A percentile compares a stretch with the other conserved stretches of the same genome.
Evolutionary conservation across 1,140 invertebrate species (phyloP).

Genomic region (Pseudoatta argentina): DNA sequence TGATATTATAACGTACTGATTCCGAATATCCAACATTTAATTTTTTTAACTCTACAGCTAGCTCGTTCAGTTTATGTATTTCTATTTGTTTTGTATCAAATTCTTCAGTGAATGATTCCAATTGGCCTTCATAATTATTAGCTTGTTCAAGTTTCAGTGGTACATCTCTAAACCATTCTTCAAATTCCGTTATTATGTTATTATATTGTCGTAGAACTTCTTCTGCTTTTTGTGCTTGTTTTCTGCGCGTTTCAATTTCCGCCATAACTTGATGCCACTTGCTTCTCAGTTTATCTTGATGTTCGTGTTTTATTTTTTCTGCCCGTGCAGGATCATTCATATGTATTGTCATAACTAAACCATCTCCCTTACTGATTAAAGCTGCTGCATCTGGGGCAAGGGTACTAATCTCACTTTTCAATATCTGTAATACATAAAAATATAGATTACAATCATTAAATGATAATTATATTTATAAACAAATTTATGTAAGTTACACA

Average conservation of each 20-base stretch:
- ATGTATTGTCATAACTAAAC: conserved; percentile 90
- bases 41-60: conserved; percentile 85
- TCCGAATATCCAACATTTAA: conserved; percentile 83
- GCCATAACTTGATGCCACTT: conserved; percentile 90
- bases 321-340: conserved; percentile 87
- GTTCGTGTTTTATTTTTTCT: conserved; percentile 87
- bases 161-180: conserved; percentile 87
- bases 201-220: conserved; percentile 87
- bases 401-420: conserved; percentile 89
- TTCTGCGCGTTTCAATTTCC: conserved; percentile 88
- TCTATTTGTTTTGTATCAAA: conserved; percentile 85
- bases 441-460: conserved; percentile 33
- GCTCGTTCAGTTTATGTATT: conserved; percentile 85
- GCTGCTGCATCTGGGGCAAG: conserved; percentile 93
- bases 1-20: conserved; percentile 81
- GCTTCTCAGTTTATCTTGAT: conserved; percentile 88
- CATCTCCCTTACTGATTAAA: conserved; percentile 92
- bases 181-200: conserved; percentile 83
- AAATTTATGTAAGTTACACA: conserved; percentile 25
- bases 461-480: neutral
- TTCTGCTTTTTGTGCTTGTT: conserved; percentile 88
- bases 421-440: conserved; percentile 84
- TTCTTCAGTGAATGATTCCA: conserved; percentile 85
- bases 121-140: conserved; percentile 87
- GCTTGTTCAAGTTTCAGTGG: conserved; percentile 86